phyloP scores from a whole-genome alignment of 1,140 invertebrate species.

The Neelides sp. region DNA sequence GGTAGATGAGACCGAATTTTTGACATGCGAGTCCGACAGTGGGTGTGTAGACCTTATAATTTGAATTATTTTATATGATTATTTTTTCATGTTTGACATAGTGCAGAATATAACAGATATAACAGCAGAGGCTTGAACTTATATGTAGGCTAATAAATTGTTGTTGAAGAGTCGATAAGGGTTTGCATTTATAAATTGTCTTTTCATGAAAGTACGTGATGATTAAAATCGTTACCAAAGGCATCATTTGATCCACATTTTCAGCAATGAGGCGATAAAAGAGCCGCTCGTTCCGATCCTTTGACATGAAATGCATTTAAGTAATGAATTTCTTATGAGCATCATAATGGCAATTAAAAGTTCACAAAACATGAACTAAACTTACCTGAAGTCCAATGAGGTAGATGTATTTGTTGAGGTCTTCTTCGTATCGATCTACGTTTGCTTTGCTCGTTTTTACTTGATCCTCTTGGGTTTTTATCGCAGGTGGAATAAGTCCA shows the following conservation, averaged over 20 bases:
- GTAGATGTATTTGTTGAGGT: conserved; percentile 69
- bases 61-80: too few relatives aligned
- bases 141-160: too few relatives aligned
- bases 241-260: conserved; percentile 90
- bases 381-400: conserved; percentile 56
- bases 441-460: conserved; percentile 55
- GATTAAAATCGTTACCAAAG: too few relatives aligned
- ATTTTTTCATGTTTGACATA: too few relatives aligned
- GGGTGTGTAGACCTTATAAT: conserved; percentile 83
- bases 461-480: conserved; percentile 74
- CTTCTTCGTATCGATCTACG: conserved; percentile 54
- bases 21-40: conserved; percentile 89
- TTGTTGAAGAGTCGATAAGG: too few relatives aligned
- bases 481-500: conserved; percentile 56
- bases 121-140: too few relatives aligned
- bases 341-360: neutral
- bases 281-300: conserved; percentile 89
- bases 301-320: conserved; percentile 33
- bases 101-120: too few relatives aligned
- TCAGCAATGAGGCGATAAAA: conserved; percentile 88
- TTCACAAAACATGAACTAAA: conserved; percentile 17
- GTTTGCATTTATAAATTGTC: too few relatives aligned
- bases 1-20: conserved; percentile 86
- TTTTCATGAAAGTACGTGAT: too few relatives aligned
- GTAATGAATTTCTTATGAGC: neutral